Evolutionary conservation across 2,888 invertebrate species (phyloP).

Genomic region (Lepidocyrtoides sp.): DNA sequence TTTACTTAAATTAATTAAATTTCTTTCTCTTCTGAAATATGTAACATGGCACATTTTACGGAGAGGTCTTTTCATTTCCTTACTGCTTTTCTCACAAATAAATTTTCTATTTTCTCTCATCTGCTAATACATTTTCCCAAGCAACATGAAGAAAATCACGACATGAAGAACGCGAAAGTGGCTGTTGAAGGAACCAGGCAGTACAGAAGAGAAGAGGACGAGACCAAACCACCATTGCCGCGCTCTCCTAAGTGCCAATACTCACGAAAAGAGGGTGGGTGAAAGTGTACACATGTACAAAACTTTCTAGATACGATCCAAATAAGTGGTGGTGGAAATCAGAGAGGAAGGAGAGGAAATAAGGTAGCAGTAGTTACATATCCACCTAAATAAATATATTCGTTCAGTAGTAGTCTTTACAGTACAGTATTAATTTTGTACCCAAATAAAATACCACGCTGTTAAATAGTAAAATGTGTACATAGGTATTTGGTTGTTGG

Average conservation of each 20-base stretch:
- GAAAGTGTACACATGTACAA: constrained; percentile 32
- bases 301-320: not conserved
- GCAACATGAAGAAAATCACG: constrained; percentile 32
- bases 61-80: not conserved
- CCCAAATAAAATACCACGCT: constrained; percentile 19
- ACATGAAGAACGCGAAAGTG: constrained; percentile 42
- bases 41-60: too few relatives aligned
- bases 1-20: constrained; percentile 24
- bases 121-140: constrained; percentile 12
- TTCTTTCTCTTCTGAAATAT: not conserved
- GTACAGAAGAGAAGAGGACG: not conserved
- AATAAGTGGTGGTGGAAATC: constrained; percentile 11
- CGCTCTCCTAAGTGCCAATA: constrained; percentile 64
- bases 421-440: too few relatives aligned
- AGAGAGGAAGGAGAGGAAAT: constrained; percentile 2
- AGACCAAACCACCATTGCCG: constrained; percentile 20
- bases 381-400: too few relatives aligned
- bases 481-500: too few relatives aligned
- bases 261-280: constrained; percentile 52
- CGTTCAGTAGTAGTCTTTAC: too few relatives aligned
- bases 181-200: constrained; percentile 29
- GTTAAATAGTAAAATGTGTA: too few relatives aligned
- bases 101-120: too few relatives aligned
- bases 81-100: too few relatives aligned
- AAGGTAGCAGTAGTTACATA: not conserved